These are phyloP conservation scores for Ennomos erosarius DNA, from an alignment of 2,888 invertebrate species.

Conservation along the genomic window DNA sequence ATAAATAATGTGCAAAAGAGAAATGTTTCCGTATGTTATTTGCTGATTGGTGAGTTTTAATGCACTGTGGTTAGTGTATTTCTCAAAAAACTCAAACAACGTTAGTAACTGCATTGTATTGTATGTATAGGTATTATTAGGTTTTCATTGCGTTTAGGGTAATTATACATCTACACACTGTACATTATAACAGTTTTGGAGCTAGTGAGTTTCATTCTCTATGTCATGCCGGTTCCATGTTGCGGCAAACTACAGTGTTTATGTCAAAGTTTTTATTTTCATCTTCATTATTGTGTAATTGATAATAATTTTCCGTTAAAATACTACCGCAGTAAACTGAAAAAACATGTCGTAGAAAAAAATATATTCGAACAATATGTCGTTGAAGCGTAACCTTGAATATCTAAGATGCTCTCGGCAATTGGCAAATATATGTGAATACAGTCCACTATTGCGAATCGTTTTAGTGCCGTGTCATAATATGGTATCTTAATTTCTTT, in stretches of 20 bases:
- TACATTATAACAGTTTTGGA: too few species aligned
- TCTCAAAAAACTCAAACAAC: too few species aligned
- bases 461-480: conserved; percentile 5
- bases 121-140: too few species aligned
- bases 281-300: conserved; percentile 19
- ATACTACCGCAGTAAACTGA: conserved; percentile 6
- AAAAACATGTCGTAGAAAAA: conserved; percentile 23
- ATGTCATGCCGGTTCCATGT: not conserved
- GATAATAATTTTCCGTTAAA: conserved; percentile 11
- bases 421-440: conserved; percentile 36
- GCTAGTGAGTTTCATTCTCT: not conserved
- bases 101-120: too few species aligned
- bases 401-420: conserved; percentile 22
- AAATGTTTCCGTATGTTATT: too few species aligned
- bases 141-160: too few species aligned
- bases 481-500: not conserved
- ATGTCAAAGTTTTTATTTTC: conserved; percentile 10
- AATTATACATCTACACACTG: too few species aligned
- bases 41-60: too few species aligned
- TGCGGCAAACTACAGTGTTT: conserved; percentile 2
- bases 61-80: too few species aligned
- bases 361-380: conserved; percentile 31
- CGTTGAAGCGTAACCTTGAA: conserved; percentile 27
- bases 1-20: too few species aligned
- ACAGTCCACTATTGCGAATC: conserved; percentile 5